Evolutionary conservation across 1,140 invertebrate genomes (phyloP).

Genomic region (Parasteatoda tepidariorum): DNA sequence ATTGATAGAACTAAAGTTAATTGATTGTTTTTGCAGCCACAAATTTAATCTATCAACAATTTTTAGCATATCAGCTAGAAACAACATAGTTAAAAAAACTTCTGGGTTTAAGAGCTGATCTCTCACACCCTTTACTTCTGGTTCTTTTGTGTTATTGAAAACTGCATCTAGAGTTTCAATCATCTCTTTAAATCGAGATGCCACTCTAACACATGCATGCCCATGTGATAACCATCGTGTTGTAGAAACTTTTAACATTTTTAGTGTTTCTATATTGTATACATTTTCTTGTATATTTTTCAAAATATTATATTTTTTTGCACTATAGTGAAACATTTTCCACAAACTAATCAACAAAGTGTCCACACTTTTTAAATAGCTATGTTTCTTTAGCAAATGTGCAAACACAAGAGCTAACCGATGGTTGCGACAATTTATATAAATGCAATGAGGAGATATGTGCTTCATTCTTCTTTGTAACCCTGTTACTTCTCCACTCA

Average conservation of each 20-base stretch:
- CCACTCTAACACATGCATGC: background rate
- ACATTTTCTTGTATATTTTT: too few species aligned
- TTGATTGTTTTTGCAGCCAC: too few species aligned
- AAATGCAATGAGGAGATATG: background rate
- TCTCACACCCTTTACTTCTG: background rate
- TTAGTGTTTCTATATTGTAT: background rate
- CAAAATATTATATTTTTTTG: background rate
- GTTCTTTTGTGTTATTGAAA: background rate
- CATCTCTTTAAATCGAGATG: background rate
- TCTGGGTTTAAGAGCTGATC: background rate
- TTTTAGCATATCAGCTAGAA: background rate
- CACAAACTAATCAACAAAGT: background rate
- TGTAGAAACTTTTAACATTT: slow-evolving; percentile 2
- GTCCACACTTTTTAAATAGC: background rate
- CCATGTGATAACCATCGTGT: slow-evolving; percentile 10
- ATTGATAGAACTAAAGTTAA: too few species aligned
- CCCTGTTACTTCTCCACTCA: background rate
- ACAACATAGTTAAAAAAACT: background rate
- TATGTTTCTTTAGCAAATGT: background rate
- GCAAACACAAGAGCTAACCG: background rate
- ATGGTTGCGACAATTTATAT: background rate
- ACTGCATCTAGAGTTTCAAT: background rate
- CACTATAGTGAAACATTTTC: too few species aligned
- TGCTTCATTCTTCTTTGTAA: background rate
- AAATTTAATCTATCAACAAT: background rate